These are phyloP conservation scores for Copsychus sechellarum DNA, from an alignment of 2,113 vertebrate genomes.

Conservation along the genomic window DNA sequence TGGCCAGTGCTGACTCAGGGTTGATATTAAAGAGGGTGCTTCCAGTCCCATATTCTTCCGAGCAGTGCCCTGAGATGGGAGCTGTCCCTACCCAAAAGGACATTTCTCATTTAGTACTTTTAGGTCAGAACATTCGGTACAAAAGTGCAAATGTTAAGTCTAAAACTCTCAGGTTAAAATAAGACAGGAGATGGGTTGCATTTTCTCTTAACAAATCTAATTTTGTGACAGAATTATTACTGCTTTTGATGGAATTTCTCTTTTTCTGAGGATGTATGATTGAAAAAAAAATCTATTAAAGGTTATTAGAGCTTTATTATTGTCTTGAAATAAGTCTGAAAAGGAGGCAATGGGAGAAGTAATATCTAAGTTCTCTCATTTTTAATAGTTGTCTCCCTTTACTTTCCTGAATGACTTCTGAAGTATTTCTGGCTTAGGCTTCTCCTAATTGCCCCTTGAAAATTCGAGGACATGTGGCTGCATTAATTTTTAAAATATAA, in stretches of 20 bases:
- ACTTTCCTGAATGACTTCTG: neutral
- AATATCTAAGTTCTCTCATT: neutral
- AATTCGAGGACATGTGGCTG: rapidly evolving
- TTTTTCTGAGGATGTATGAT: neutral
- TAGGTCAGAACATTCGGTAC: neutral
- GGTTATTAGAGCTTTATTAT: neutral
- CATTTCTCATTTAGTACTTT: neutral
- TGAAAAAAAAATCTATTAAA: neutral
- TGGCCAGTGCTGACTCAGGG: neutral
- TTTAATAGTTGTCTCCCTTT: neutral
- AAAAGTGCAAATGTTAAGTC: neutral
- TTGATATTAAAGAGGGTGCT: neutral
- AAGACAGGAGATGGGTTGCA: neutral
- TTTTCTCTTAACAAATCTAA: neutral
- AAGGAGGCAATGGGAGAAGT: neutral
- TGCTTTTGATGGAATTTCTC: neutral
- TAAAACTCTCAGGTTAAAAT: neutral
- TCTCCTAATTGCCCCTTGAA: neutral
- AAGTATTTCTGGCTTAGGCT: neutral
- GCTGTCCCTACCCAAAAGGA: neutral
- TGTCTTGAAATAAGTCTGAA: neutral
- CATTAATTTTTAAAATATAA: neutral
- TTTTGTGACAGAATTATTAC: neutral
- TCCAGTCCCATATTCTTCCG: neutral
- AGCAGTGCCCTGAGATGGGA: neutral